A percentile compares a stretch with the other conserved stretches of the same genome.
phyloP scores from a whole-genome alignment of 2,797 vertebrate genomes.

The Phylloscopus collybita region DNA sequence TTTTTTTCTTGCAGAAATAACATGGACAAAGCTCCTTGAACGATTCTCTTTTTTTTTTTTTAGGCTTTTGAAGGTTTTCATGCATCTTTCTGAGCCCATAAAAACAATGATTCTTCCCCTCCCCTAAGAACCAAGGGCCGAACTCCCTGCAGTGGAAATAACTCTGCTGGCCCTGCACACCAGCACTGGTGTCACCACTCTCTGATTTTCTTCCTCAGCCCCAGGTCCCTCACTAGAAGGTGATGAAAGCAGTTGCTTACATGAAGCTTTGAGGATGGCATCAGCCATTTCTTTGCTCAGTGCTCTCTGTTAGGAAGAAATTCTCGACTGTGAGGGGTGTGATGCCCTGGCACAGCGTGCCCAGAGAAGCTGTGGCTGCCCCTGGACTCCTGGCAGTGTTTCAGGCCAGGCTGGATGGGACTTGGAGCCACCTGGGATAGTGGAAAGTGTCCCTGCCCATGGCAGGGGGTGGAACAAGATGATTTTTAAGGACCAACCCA shows the following conservation, averaged over 20 bases:
- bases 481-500: not conserved
- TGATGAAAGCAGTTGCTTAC: not conserved
- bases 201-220: not conserved
- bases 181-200: not conserved
- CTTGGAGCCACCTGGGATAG: not conserved
- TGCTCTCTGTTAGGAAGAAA: not conserved
- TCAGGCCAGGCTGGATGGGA: fast-evolving
- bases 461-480: not conserved
- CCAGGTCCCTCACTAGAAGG: not conserved
- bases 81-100: not conserved
- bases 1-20: not conserved
- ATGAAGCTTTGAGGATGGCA: not conserved
- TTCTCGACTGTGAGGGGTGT: fast-evolving
- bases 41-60: not conserved
- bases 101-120: not conserved
- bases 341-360: fast-evolving
- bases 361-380: not conserved
- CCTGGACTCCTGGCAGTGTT: not conserved
- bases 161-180: not conserved
- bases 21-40: fast-evolving
- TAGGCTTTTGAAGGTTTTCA: not conserved
- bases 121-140: not conserved
- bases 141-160: not conserved
- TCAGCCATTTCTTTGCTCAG: not conserved
- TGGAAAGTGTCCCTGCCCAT: not conserved